Evolutionary conservation across 2,113 vertebrate genomes (phyloP).

Genomic region (Gavialis gangeticus): DNA sequence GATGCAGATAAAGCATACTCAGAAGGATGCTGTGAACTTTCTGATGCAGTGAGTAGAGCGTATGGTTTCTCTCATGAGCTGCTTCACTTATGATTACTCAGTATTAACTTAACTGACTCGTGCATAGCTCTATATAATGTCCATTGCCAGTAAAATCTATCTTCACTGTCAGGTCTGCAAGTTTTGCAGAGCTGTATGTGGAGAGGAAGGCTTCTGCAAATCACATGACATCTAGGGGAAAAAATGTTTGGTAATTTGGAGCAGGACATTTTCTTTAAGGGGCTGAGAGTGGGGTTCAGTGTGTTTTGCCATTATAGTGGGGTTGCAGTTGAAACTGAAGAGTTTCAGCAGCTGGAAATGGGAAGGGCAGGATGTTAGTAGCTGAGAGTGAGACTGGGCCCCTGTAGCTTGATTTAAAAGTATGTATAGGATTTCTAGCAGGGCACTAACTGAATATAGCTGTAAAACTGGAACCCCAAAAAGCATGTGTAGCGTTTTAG

Average conservation of each 20-base stretch:
- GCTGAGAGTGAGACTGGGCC: background rate
- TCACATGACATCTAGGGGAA: fast-evolving
- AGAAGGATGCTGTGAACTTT: constrained; percentile 83
- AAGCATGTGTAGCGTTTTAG: background rate
- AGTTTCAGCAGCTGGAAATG: fast-evolving
- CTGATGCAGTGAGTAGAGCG: constrained; percentile 70
- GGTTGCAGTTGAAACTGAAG: background rate
- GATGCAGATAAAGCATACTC: constrained; percentile 79
- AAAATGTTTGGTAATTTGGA: background rate
- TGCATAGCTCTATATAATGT: background rate
- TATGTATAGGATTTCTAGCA: background rate
- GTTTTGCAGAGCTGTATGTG: background rate
- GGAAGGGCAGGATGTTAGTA: background rate
- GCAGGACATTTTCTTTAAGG: background rate
- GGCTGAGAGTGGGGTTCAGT: background rate
- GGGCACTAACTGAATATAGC: fast-evolving
- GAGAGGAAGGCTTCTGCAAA: background rate
- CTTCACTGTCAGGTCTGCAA: background rate
- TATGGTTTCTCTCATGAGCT: background rate
- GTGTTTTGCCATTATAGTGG: background rate
- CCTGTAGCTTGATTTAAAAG: fast-evolving
- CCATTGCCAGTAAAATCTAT: background rate
- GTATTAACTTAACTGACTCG: background rate
- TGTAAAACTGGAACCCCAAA: background rate
- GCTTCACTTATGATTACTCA: background rate